Base-by-base conservation (phyloP, 92 coral and sea anemone genomes). In the Umimayanthus chanpuru region DNA sequence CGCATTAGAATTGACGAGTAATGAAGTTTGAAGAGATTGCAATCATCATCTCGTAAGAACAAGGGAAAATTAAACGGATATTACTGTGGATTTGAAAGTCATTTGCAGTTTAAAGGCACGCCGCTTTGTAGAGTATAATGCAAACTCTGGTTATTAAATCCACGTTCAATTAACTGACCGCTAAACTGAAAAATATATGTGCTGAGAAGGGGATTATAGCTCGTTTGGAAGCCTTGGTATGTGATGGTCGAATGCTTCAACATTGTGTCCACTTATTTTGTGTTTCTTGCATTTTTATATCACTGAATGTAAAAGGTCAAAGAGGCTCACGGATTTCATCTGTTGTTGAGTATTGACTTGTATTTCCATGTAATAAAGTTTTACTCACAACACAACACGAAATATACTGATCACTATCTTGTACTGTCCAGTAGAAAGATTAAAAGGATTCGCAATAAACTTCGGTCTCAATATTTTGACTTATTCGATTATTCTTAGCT, bases 31-130 rank as follows among this genome's bases (percentile, higher is more conserved):
- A 70, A 83, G 76, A 83, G 87, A 83, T 83, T 70, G 66, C 28
- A 72, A 83, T 83, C 87, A 72, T 71, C 87, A 10, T 71, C 58
- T 83, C 49, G 65, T 30, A 83, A 71, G 56, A 26, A 83, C 77
- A 83, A 47, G 78, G 40, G 87, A 83, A 83, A 68, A 83, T 78
- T 83, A 83, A 83, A 83, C 87, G 87, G 87, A 83, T 83, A 47
- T 83, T 83, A 70, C 77, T 49, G 18, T 43, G 66, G 87, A 68
- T 83, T 83, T 71, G 78, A 39, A 83, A 70, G 64, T 68, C 87
- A 83, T 83, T 83, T 83, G 25, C 78, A 83, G 87, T 83, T 68
- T 83, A 83, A 83, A 83, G 87, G 78, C 78, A 83, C 77, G 87
- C 87, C 87, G 87, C 87, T 83, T 82, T 68, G 28, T 21, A 68